phyloP scores from a whole-genome alignment of 2,797 vertebrate genomes.

The Corythornis leucogaster region DNA sequence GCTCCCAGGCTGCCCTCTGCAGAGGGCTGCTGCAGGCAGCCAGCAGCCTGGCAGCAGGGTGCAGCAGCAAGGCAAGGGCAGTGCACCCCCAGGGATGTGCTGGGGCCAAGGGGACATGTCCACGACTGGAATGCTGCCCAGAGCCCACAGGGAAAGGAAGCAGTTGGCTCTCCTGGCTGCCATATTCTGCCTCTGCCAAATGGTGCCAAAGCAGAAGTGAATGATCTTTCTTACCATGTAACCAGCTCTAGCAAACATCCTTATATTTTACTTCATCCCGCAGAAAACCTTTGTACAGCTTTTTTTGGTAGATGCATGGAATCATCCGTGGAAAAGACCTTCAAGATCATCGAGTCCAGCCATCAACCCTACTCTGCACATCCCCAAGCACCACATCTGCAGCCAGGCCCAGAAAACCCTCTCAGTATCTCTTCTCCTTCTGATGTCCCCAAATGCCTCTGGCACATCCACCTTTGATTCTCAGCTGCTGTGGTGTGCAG shows the following conservation, averaged over 20 bases:
- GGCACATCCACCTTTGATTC: not conserved
- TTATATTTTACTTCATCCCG: not conserved
- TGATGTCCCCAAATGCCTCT: not conserved
- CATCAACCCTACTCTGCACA: not conserved
- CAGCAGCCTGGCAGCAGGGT: too few relatives aligned
- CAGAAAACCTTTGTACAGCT: not conserved
- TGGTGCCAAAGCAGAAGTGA: not conserved
- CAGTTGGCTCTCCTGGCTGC: not conserved
- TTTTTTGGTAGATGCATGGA: not conserved
- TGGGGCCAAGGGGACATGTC: not conserved
- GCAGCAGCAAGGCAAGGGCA: not conserved
- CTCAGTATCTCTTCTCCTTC: not conserved
- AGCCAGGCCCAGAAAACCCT: not conserved
- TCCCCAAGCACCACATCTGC: not conserved
- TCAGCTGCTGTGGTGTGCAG: not conserved
- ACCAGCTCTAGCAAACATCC: not conserved
- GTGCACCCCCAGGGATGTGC: not conserved
- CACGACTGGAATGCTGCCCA: not conserved
- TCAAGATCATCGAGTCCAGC: not conserved
- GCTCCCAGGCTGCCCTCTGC: not conserved
- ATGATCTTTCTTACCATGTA: not conserved
- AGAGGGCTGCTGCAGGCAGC: too few relatives aligned
- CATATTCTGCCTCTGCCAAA: not conserved
- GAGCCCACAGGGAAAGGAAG: not conserved
- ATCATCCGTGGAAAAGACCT: not conserved